phyloP scores from a whole-genome alignment of 1,140 invertebrate species.

The Diuraphis noxia region DNA sequence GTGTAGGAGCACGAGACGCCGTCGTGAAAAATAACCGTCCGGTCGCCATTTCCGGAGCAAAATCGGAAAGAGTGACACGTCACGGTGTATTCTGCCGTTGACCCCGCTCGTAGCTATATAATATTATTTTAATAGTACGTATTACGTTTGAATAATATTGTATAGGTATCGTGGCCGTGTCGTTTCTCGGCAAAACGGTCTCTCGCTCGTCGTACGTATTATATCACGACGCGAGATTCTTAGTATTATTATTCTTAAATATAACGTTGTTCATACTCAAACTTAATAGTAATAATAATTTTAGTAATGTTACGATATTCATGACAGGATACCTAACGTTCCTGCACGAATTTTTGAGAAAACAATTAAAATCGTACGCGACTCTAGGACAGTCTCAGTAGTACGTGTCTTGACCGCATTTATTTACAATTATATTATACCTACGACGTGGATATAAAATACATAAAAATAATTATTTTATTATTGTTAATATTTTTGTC shows the following conservation, averaged over 20 bases:
- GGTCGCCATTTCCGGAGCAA: not conserved
- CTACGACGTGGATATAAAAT: not conserved
- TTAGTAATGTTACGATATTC: too few species aligned
- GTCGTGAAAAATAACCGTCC: not conserved
- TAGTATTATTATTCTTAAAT: not conserved
- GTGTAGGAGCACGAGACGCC: not conserved
- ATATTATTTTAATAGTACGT: slow-evolving; percentile 5
- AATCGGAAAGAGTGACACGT: not conserved
- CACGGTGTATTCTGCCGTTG: slow-evolving; percentile 1
- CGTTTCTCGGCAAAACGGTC: not conserved
- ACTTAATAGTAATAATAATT: not conserved
- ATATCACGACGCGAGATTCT: not conserved
- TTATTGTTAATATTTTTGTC: not conserved
- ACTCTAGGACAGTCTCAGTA: not conserved
- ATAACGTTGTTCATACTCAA: not conserved
- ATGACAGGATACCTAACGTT: not conserved
- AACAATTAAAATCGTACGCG: not conserved
- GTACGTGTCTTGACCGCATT: not conserved
- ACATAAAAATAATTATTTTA: not conserved
- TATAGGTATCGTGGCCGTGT: not conserved
- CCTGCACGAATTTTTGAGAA: not conserved
- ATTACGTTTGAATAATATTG: not conserved
- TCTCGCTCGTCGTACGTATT: not conserved
- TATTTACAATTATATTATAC: not conserved
- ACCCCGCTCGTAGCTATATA: not conserved